Percentiles rank a stretch among this genome's conserved stretches.
These are phyloP conservation scores for Papilio helenus DNA, from an alignment of 1,140 invertebrate genomes.

Conservation along the genomic window DNA sequence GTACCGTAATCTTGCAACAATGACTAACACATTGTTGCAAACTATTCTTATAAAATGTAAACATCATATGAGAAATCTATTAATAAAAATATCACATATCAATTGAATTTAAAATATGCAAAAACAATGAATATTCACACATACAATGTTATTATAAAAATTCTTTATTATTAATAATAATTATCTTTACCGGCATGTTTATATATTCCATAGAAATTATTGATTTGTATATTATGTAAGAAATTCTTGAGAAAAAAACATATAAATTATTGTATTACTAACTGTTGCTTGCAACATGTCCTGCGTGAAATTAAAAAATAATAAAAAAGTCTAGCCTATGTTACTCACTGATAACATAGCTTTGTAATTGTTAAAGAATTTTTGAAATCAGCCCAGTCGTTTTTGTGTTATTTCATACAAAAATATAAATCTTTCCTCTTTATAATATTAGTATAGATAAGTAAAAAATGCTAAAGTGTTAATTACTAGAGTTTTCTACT, in stretches of 20 bases:
- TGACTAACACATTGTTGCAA: neutral
- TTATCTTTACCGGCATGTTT: neutral
- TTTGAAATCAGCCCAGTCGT: too few relatives aligned
- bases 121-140: neutral
- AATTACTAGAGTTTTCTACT: too few relatives aligned
- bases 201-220: neutral
- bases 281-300: too few relatives aligned
- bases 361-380: too few relatives aligned
- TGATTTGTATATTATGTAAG: neutral
- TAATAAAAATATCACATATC: neutral
- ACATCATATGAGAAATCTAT: neutral
- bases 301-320: too few relatives aligned
- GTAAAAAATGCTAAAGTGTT: too few relatives aligned
- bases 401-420: too few relatives aligned
- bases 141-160: neutral
- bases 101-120: constrained; percentile 8
- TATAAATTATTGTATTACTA: too few relatives aligned
- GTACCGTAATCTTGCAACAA: neutral
- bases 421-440: too few relatives aligned
- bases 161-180: neutral
- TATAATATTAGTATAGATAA: too few relatives aligned
- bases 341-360: too few relatives aligned
- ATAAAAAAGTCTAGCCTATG: too few relatives aligned
- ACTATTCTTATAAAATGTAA: neutral
- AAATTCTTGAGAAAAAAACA: neutral